These are phyloP conservation scores for Trachelus tabidus DNA, from an alignment of 2,888 invertebrate genomes.

Conservation along the genomic window DNA sequence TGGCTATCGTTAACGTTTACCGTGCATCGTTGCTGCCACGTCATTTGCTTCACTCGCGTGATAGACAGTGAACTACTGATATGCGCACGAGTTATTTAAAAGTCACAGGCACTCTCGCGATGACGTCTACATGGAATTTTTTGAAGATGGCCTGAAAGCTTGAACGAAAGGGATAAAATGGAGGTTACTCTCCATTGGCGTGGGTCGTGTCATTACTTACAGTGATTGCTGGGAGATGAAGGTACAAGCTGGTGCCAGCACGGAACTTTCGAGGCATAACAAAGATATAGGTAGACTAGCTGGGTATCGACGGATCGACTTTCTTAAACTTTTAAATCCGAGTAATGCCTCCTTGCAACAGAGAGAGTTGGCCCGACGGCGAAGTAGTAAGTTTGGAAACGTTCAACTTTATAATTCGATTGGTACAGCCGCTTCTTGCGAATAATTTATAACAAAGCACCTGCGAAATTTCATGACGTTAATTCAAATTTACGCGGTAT, in stretches of 20 bases:
- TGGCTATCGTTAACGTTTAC: constrained; percentile 17
- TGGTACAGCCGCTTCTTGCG: constrained; percentile 22
- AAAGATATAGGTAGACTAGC: constrained; percentile 29
- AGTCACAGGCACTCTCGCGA: neutral
- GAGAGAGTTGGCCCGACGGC: constrained; percentile 28
- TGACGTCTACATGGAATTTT: neutral
- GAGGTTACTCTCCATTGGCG: neutral
- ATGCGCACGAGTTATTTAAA: neutral
- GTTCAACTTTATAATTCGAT: constrained; percentile 63
- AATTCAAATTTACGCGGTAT: constrained; percentile 54
- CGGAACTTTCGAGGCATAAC: constrained; percentile 43
- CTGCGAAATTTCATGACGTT: constrained; percentile 48
- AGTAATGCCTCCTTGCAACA: constrained; percentile 48
- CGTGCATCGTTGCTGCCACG: neutral
- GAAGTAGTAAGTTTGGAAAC: constrained; percentile 57
- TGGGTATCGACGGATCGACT: constrained; percentile 48
- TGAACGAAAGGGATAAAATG: neutral
- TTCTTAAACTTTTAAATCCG: constrained; percentile 55
- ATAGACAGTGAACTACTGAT: neutral
- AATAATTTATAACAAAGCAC: constrained; percentile 52
- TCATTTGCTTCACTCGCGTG: neutral
- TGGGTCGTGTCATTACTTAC: constrained; percentile 38
- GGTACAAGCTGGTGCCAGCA: constrained; percentile 6
- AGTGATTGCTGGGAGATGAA: constrained; percentile 36
- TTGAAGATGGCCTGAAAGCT: neutral